Percentiles rank a stretch among this genome's conserved stretches.
These are phyloP conservation scores for Eupeodes luniger DNA, from an alignment of 2,888 invertebrate genomes.

Conservation along the genomic window DNA sequence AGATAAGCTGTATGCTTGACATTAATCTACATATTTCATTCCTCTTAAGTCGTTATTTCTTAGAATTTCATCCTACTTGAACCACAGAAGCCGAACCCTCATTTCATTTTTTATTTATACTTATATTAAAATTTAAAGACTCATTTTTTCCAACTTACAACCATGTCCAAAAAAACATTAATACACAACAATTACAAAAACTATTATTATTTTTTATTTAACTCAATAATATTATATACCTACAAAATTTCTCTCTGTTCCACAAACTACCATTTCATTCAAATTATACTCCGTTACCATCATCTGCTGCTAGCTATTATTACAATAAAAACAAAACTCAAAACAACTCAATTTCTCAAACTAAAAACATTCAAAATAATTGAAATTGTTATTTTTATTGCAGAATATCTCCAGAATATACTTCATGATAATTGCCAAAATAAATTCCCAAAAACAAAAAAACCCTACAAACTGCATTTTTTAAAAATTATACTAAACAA, in stretches of 20 bases:
- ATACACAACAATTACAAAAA: neutral
- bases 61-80: too few species aligned
- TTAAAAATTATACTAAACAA: constrained; percentile 19
- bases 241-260: neutral
- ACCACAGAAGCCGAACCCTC: too few species aligned
- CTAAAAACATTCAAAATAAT: constrained; percentile 19
- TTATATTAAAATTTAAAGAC: too few species aligned
- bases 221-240: neutral
- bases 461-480: constrained; percentile 3
- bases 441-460: neutral
- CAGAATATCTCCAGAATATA: neutral
- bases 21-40: too few species aligned
- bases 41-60: too few species aligned
- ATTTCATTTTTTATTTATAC: too few species aligned
- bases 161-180: neutral
- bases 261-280: neutral
- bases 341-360: neutral
- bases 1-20: too few species aligned
- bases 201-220: neutral
- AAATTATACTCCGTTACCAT: neutral
- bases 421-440: constrained; percentile 17
- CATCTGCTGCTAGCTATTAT: constrained; percentile 24
- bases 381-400: constrained; percentile 21
- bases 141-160: neutral
- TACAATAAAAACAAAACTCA: neutral